A percentile compares a stretch with the other conserved stretches of the same genome.
Conservation (phyloP, 2,888 invertebrate genomes). For the Drosophila demipolita region DNA sequence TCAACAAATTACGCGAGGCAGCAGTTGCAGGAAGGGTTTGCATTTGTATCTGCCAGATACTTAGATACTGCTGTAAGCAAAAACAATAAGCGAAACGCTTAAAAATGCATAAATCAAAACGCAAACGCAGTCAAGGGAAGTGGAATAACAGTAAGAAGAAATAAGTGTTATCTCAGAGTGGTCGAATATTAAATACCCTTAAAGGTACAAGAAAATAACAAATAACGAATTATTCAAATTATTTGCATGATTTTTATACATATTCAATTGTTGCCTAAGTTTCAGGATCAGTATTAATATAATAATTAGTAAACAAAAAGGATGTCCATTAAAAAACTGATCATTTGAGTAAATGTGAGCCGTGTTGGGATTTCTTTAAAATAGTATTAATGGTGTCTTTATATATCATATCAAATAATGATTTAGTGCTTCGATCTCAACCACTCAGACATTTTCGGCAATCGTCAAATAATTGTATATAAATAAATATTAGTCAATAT, state of each 20-base stretch:
- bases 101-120: slow-evolving; percentile 82
- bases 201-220: background rate
- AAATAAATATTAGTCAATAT: background rate
- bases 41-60: slow-evolving; percentile 63
- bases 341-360: background rate
- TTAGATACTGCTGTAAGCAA: slow-evolving; percentile 53
- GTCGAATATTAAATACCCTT: background rate
- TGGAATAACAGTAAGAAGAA: slow-evolving; percentile 52
- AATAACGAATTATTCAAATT: background rate
- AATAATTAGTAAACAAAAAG: background rate
- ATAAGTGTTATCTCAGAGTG: background rate
- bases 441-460: background rate
- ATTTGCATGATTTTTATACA: background rate
- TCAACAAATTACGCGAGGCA: slow-evolving; percentile 75
- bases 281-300: background rate
- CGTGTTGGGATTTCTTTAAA: background rate
- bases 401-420: background rate
- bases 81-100: slow-evolving; percentile 84
- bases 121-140: slow-evolving; percentile 65
- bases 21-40: slow-evolving; percentile 47
- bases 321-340: too few species aligned
- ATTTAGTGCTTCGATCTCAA: background rate
- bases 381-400: background rate
- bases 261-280: background rate
- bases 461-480: background rate